A percentile compares a stretch with the other conserved stretches of the same genome.
phyloP scores from a whole-genome alignment of 2,797 vertebrate species.

The Mionectes olivaceus region DNA sequence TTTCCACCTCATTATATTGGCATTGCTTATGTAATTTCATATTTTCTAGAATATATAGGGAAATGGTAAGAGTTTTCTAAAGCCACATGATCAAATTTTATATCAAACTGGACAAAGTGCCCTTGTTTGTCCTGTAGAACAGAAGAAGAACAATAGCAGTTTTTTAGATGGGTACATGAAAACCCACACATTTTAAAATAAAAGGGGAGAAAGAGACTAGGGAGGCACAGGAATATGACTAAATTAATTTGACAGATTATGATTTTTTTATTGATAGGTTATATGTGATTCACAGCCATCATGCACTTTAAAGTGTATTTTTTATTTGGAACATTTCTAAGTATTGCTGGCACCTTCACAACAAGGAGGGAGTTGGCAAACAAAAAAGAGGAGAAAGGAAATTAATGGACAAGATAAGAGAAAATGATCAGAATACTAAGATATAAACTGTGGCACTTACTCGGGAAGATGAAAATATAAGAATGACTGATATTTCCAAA shows the following conservation, averaged over 20 bases:
- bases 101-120: neutral
- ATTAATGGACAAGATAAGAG: neutral
- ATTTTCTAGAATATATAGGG: neutral
- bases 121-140: neutral
- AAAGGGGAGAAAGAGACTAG: neutral
- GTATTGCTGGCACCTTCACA: neutral
- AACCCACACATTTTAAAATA: neutral
- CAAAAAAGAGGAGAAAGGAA: neutral
- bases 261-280: neutral
- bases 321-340: neutral
- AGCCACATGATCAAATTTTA: neutral
- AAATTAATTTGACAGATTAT: neutral
- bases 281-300: neutral
- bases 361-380: neutral
- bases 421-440: neutral
- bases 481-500: neutral
- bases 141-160: fast-evolving
- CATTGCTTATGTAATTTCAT: neutral
- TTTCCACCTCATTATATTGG: neutral
- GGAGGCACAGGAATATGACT: neutral
- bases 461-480: neutral
- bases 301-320: neutral
- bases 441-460: neutral
- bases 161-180: neutral
- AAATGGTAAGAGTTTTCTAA: neutral